A percentile compares a stretch with the other conserved stretches of the same genome.
phyloP scores from a whole-genome alignment of 2,797 vertebrate genomes.

The Liasis olivaceus region DNA sequence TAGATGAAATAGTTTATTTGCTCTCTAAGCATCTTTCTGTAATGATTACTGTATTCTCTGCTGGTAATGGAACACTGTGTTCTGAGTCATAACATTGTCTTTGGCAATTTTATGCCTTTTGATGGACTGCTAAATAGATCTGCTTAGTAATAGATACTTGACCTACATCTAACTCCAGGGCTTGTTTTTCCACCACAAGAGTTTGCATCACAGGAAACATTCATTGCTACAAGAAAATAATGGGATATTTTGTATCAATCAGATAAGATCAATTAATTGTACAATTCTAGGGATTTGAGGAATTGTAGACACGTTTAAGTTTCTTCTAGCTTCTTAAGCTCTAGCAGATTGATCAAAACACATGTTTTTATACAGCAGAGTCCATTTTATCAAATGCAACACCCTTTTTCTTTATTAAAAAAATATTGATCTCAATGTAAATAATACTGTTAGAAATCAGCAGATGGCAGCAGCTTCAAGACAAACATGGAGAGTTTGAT shows the following conservation, averaged over 20 bases:
- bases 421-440: background rate
- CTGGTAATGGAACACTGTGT: background rate
- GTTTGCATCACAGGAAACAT: background rate
- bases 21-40: background rate
- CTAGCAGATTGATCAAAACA: background rate
- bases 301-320: background rate
- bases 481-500: background rate
- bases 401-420: background rate
- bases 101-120: background rate
- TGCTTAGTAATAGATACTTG: background rate
- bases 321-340: background rate
- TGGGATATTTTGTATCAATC: background rate
- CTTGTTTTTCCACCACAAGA: background rate
- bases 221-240: background rate
- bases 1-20: background rate
- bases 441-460: background rate
- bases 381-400: background rate
- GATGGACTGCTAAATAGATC: background rate
- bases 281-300: background rate
- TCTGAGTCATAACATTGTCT: background rate
- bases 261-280: background rate
- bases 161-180: background rate
- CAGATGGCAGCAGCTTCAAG: slow-evolving; percentile 21
- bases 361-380: background rate
- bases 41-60: background rate